These are phyloP conservation scores for Anomalospiza imberbis DNA, from an alignment of 2,797 vertebrate species.

Conservation along the genomic window DNA sequence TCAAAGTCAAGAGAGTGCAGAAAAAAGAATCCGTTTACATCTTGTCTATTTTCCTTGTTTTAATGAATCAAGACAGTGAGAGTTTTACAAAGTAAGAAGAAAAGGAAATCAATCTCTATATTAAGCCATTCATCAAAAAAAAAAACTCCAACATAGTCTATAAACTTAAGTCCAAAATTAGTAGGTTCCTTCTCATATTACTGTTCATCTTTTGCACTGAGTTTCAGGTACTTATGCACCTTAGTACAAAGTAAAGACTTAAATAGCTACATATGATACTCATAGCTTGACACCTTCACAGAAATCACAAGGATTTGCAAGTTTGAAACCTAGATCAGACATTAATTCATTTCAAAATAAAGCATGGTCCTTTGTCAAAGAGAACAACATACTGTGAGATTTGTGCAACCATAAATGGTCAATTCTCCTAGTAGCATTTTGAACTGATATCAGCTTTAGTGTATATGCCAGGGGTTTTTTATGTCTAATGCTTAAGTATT, in stretches of 20 bases:
- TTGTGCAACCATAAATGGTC: background rate
- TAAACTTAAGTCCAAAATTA: background rate
- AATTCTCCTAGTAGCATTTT: background rate
- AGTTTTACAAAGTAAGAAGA: background rate
- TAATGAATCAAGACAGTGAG: background rate
- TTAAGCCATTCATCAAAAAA: background rate
- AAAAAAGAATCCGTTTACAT: background rate
- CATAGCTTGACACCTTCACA: background rate
- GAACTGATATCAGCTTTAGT: background rate
- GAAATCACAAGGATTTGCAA: background rate
- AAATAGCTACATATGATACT: background rate
- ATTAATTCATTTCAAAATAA: background rate
- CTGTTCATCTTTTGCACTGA: background rate
- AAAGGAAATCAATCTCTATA: background rate
- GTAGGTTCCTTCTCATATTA: background rate
- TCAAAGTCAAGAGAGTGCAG: background rate
- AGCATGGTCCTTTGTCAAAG: background rate
- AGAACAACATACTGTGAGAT: background rate
- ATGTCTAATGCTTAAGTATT: background rate
- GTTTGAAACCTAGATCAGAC: background rate
- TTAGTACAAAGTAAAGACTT: background rate
- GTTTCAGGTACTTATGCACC: background rate
- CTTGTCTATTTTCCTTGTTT: background rate
- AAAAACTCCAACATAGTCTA: background rate
- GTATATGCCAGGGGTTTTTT: background rate